Conservation (phyloP, 37 sponge, comb jelly and placozoan species). For the Halisarca cf. caerulea region DNA sequence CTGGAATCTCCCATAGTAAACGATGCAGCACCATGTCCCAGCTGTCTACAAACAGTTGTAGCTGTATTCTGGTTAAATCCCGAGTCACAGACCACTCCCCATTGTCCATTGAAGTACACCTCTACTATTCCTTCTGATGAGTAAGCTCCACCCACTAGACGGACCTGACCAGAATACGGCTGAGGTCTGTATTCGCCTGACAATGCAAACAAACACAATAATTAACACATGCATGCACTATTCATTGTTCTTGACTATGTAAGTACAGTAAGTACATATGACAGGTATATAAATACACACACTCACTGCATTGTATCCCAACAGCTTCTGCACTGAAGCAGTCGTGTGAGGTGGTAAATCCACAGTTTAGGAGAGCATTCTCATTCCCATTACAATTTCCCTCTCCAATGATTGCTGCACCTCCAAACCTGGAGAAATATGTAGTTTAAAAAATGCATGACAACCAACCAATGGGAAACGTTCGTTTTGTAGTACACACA, state of each 20-base stretch:
- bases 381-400: not conserved
- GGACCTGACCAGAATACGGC: conserved; percentile 25
- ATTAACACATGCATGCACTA: too few relatives aligned
- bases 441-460: not conserved
- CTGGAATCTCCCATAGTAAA: not conserved
- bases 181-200: not conserved
- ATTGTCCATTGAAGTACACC: not conserved
- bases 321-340: not conserved
- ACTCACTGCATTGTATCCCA: conserved; percentile 19
- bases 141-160: not conserved
- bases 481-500: too few relatives aligned
- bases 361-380: not conserved
- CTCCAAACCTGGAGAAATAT: not conserved
- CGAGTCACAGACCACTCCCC: not conserved
- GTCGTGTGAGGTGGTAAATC: not conserved
- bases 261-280: too few relatives aligned
- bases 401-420: not conserved
- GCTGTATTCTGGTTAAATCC: not conserved
- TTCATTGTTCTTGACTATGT: too few relatives aligned
- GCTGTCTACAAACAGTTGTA: not conserved
- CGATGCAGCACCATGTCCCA: not conserved
- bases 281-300: too few relatives aligned
- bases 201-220: too few relatives aligned
- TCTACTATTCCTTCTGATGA: not conserved
- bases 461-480: too few relatives aligned